phyloP scores from a whole-genome alignment of 2,113 vertebrate species.

The Gorsachius goisagi region DNA sequence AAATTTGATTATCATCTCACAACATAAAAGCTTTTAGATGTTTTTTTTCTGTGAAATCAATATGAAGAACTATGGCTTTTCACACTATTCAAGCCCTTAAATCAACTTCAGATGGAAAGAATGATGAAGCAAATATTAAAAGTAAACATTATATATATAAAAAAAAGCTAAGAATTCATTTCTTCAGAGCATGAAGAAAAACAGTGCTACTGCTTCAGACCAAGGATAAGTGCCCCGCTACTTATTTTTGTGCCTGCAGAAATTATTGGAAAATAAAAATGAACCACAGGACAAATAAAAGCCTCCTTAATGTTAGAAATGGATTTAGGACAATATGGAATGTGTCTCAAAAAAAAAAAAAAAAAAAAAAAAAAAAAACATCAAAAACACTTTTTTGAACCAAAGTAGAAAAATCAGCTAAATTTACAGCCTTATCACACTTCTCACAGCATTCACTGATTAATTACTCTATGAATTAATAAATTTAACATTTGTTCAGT shows the following conservation, averaged over 20 bases:
- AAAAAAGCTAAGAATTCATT: background rate
- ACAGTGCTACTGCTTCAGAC: background rate
- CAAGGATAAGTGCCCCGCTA: background rate
- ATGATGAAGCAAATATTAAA: background rate
- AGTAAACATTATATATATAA: background rate
- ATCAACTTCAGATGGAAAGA: background rate
- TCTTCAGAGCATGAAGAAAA: background rate
- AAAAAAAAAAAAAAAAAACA: rapidly evolving
- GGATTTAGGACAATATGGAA: background rate
- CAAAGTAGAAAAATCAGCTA: background rate
- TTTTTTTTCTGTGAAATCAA: background rate
- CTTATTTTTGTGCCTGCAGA: background rate
- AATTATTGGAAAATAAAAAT: background rate
- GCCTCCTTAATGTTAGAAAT: background rate
- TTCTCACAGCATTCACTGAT: background rate
- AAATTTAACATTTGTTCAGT: background rate
- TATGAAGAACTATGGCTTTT: background rate
- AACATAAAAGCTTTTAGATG: background rate
- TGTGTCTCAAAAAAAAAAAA: background rate
- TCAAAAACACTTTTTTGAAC: background rate
- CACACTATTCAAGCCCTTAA: background rate
- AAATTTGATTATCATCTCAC: background rate
- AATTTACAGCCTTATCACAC: background rate
- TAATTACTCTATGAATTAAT: background rate
- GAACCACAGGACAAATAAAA: background rate